These are phyloP conservation scores for Hololepta plana DNA, from an alignment of 2,888 invertebrate species.

Conservation along the genomic window DNA sequence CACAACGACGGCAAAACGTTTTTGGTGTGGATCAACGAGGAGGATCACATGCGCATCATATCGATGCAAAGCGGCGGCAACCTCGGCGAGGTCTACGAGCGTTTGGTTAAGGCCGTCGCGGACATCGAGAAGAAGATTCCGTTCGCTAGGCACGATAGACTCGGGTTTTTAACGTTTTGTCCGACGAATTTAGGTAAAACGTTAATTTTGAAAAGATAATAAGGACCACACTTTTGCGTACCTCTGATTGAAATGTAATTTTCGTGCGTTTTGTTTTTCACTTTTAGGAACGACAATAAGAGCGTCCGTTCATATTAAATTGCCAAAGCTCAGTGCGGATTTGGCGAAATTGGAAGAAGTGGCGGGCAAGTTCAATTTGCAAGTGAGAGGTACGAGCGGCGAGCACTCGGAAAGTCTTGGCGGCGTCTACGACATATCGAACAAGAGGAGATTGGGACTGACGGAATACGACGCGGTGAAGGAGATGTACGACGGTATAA, in stretches of 20 bases:
- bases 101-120: slow-evolving; percentile 32
- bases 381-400: slow-evolving; percentile 36
- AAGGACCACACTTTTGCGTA: background rate
- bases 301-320: slow-evolving; percentile 49
- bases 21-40: slow-evolving; percentile 94
- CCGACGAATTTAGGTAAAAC: slow-evolving; percentile 49
- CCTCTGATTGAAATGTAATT: background rate
- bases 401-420: slow-evolving; percentile 39
- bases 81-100: slow-evolving; percentile 51
- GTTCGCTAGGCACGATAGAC: slow-evolving; percentile 37
- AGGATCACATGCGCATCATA: slow-evolving; percentile 93
- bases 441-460: slow-evolving; percentile 44
- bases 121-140: slow-evolving; percentile 31
- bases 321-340: slow-evolving; percentile 39
- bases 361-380: slow-evolving; percentile 39
- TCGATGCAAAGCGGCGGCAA: slow-evolving; percentile 94
- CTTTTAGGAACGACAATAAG: slow-evolving; percentile 44
- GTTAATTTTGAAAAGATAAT: slow-evolving; percentile 1
- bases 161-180: slow-evolving; percentile 55
- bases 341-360: slow-evolving; percentile 33
- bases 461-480: slow-evolving; percentile 43
- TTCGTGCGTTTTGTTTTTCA: background rate
- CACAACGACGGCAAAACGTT: slow-evolving; percentile 91
- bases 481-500: slow-evolving; percentile 45
- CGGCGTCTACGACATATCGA: slow-evolving; percentile 45